Conservation (phyloP, 2,797 vertebrate species). For the Sebastes baramenuke region DNA sequence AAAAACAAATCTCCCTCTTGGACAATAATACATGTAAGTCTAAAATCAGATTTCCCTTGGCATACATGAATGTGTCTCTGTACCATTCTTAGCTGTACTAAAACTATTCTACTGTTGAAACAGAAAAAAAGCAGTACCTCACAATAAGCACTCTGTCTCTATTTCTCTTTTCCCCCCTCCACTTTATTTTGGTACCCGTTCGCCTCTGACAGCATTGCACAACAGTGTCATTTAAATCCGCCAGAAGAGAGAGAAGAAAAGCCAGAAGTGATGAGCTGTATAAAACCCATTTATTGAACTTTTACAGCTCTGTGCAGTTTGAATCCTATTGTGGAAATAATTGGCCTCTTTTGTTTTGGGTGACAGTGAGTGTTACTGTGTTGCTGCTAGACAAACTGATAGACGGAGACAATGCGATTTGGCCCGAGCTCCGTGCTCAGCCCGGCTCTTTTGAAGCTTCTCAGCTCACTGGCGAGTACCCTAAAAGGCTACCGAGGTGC, state of each 20-base stretch:
- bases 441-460: constrained; percentile 48
- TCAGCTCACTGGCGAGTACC: constrained; percentile 10
- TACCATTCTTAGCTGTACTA: not conserved
- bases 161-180: not conserved
- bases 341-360: constrained; percentile 59
- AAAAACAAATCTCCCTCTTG: not conserved
- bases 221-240: constrained; percentile 56
- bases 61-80: not conserved
- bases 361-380: constrained; percentile 2
- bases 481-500: constrained; percentile 26
- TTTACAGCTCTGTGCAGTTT: constrained; percentile 25
- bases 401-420: constrained; percentile 25
- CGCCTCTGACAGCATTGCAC: constrained; percentile 28
- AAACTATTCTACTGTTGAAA: constrained; percentile 6
- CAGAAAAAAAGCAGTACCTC: constrained; percentile 10
- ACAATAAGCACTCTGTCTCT: constrained; percentile 28
- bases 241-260: not conserved
- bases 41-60: not conserved
- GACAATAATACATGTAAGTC: not conserved
- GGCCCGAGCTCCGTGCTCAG: not conserved
- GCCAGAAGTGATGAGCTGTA: constrained; percentile 46
- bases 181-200: constrained; percentile 38
- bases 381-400: constrained; percentile 34
- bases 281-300: constrained; percentile 49
- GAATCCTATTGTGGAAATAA: constrained; percentile 61